These are phyloP conservation scores for Harpagoxenus sublaevis DNA, from an alignment of 2,888 invertebrate genomes.

Conservation along the genomic window DNA sequence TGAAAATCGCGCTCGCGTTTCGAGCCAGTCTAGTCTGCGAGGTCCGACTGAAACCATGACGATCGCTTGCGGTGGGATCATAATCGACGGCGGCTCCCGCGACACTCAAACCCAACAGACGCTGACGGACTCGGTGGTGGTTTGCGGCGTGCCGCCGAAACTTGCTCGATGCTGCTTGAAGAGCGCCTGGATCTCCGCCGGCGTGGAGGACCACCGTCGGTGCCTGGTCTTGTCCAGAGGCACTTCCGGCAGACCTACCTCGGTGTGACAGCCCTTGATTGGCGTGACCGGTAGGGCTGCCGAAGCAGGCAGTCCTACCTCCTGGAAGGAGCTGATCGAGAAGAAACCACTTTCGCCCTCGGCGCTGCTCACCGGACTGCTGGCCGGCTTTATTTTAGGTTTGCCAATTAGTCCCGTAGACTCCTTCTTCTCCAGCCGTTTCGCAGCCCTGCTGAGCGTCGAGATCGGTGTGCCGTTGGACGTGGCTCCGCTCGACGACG, in stretches of 20 bases:
- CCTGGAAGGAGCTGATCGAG: conserved; percentile 94
- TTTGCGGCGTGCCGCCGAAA: conserved; percentile 76
- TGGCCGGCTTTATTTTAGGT: conserved; percentile 71
- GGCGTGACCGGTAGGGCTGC: conserved; percentile 69
- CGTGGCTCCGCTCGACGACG: conserved; percentile 45
- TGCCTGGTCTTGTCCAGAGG: conserved; percentile 81
- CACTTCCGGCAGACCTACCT: conserved; percentile 83
- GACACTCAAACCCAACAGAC: conserved; percentile 81
- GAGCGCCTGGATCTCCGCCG: conserved; percentile 81
- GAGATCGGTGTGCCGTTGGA: conserved; percentile 65
- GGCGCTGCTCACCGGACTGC: conserved; percentile 83
- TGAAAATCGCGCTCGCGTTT: conserved; percentile 33
- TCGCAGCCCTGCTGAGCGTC: conserved; percentile 73
- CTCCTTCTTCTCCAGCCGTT: conserved; percentile 70
- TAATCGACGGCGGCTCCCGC: conserved; percentile 4
- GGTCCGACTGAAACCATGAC: conserved; percentile 15
- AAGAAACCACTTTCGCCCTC: conserved; percentile 96
- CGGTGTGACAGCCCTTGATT: conserved; percentile 83
- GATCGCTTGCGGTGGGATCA: conserved; percentile 22
- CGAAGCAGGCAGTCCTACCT: conserved; percentile 90
- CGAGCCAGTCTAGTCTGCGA: conserved; percentile 2
- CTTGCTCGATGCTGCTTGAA: conserved; percentile 82
- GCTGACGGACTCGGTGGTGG: conserved; percentile 80
- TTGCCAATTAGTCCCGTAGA: conserved; percentile 67
- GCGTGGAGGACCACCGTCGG: conserved; percentile 84